Evolutionary conservation across 1,140 invertebrate species (phyloP), one percentile per base, ranked within the genome.

Genomic region (Lamellibrachia luymesi): DNA sequence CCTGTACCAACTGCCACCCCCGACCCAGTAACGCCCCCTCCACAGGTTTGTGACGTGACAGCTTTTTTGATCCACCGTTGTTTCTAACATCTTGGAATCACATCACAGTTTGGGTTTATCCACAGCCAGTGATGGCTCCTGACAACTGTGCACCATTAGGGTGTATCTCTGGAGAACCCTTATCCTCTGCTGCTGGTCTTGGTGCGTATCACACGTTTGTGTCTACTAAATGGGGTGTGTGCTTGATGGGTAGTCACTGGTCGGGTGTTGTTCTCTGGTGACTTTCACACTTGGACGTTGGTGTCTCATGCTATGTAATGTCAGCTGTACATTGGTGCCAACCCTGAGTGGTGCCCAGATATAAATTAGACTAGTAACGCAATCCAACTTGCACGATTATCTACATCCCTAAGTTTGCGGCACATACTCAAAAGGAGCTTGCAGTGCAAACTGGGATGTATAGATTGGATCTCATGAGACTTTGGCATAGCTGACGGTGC

Each of bases 1-100:
- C 27, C 50, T 51, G 90, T 52, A 92, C 91, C 91, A 51, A n/a
- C 38, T 93, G 91, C 90, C 52, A 51, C 93, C 38, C 93, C 92
- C 25, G 95, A 96, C 92, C 95, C 94, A 51, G 95, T 96, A 50
- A 95, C 95, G 51, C 94, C 91, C 27, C 25, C 91, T 50, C 93
- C 91, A 49, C 90, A 92, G 22, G 25, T 51, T 2, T 22, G 38
- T 38, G 92, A 94, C 64, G 91, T 92, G 50, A 50, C 92, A 56
- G 13, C 64, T 80, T 8, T 92, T 17, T 50, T 90, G 10, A n/a
- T 89, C 64, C 17, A 2, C 64, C 64, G 13, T 80, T 80, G 64
- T 80, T 22, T 80, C 64, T 80, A 80, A 80, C 64, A 17, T 17
- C 7, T 80, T 22, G 52, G 6, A 56, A 80, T 38, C 38, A 38